Evolutionary conservation across 1,140 invertebrate genomes (phyloP), one percentile per base, ranked within the genome.

Genomic region (Whitmania pigra): DNA sequence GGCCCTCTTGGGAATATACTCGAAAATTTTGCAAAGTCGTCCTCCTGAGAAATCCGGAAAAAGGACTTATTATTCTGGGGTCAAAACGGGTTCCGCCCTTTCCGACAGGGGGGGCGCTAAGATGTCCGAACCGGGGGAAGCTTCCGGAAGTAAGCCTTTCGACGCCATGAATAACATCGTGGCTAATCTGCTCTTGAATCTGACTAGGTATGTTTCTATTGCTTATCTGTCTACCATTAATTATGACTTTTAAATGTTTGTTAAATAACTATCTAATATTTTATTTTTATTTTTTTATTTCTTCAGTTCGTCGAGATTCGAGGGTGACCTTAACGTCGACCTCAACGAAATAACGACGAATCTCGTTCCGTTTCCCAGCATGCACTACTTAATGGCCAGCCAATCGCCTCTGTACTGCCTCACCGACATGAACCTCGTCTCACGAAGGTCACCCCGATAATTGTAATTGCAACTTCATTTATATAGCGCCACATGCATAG

Each of bases 261-360:
- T 49, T 49, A 49, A 49, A 49, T 49, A 49, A 49, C 5, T 43
- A 43, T 49, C 15, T 63, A 13, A 1, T 66, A 17, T 54, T 71
- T n/a, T n/a, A n/a, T n/a, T n/a, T n/a, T n/a, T n/a, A n/a, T n/a
- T n/a, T n/a, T 36, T 22, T 76, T 75, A 31, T 74, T 55, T 72
- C 77, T 83, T 81, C 25, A 83, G 82, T 80, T 82, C 76, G 27
- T 75, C 77, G 20, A 74, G 78, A 66, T 80, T 78, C 74, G 74
- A 77, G 69, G 78, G 79, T 20, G 79, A 79, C 15, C 74, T 84
- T 49, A 84, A 84, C 75, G 79, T 84, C 2, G 83, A 84, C 77
- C 77, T 84, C 36, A 84, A 83, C 77, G 83, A 84, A 75, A 83
- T 84, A 25, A 78, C 81, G 6, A 84, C 82, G 79, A 84, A 84